phyloP scores from a whole-genome alignment of 2,888 invertebrate species.

The Aporophyla nigra region DNA sequence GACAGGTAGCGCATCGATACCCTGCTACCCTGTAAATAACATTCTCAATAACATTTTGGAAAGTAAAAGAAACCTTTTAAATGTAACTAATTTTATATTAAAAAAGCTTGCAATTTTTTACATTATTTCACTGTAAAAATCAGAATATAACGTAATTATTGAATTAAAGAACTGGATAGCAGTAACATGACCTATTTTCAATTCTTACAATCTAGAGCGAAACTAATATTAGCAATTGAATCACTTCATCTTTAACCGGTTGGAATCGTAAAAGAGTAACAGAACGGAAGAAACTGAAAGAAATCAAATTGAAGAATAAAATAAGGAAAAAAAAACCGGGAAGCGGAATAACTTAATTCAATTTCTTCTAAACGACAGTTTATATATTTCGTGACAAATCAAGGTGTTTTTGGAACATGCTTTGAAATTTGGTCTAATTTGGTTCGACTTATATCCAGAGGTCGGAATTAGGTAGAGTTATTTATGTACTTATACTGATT shows the following conservation, averaged over 20 bases:
- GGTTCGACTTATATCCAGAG: background rate
- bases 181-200: conserved; percentile 17
- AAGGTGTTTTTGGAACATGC: background rate
- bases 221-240: conserved; percentile 20
- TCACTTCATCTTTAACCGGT: background rate
- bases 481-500: too few relatives aligned
- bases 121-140: background rate
- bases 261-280: conserved; percentile 8
- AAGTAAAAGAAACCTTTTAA: background rate
- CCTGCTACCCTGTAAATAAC: too few relatives aligned
- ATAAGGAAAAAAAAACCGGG: background rate
- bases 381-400: background rate
- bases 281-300: conserved; percentile 15
- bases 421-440: background rate
- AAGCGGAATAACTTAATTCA: background rate
- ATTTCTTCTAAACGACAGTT: conserved; percentile 3
- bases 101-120: background rate
- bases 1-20: too few relatives aligned
- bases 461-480: too few relatives aligned
- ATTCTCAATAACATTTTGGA: background rate
- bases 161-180: background rate
- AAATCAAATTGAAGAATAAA: conserved; percentile 18
- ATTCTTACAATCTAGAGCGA: conserved; percentile 3
- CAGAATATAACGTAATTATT: background rate
- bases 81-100: background rate